Percentiles rank a stretch among this genome's conserved stretches.
These are phyloP conservation scores for Azemiops feae DNA, from an alignment of 2,113 vertebrate species.

Conservation along the genomic window DNA sequence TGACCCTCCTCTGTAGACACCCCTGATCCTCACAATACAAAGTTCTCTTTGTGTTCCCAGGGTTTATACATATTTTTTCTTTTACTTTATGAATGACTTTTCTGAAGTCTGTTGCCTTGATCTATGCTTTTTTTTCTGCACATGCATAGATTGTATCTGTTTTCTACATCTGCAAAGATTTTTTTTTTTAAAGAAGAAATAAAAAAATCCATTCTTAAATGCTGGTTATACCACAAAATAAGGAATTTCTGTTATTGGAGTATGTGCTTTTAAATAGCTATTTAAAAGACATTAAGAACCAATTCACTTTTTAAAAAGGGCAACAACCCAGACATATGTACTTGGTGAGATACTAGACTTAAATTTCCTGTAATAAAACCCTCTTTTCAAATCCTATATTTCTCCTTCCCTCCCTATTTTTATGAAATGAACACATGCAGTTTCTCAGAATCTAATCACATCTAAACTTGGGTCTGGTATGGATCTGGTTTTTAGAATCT, in stretches of 20 bases:
- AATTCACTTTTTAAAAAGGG: background rate
- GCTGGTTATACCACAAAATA: background rate
- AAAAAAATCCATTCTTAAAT: background rate
- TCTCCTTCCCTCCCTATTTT: background rate
- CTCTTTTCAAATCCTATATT: background rate
- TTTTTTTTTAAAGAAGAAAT: background rate
- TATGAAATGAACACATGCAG: background rate
- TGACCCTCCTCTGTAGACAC: background rate
- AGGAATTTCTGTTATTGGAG: background rate
- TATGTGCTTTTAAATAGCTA: background rate
- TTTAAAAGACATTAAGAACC: conserved; percentile 6
- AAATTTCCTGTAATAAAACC: conserved; percentile 14
- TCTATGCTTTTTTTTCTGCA: background rate
- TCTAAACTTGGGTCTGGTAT: background rate
- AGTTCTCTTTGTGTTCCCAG: background rate
- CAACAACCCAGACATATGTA: background rate
- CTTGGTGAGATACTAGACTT: background rate
- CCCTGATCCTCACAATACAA: background rate
- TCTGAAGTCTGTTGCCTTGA: background rate
- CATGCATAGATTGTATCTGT: background rate
- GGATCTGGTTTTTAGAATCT: background rate
- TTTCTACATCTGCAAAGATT: background rate
- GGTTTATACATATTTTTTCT: background rate
- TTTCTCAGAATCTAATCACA: background rate
- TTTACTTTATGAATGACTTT: background rate